Percentiles rank a stretch among this genome's conserved stretches.
Conservation (phyloP, 2,113 vertebrate species). For the Catagonus wagneri region DNA sequence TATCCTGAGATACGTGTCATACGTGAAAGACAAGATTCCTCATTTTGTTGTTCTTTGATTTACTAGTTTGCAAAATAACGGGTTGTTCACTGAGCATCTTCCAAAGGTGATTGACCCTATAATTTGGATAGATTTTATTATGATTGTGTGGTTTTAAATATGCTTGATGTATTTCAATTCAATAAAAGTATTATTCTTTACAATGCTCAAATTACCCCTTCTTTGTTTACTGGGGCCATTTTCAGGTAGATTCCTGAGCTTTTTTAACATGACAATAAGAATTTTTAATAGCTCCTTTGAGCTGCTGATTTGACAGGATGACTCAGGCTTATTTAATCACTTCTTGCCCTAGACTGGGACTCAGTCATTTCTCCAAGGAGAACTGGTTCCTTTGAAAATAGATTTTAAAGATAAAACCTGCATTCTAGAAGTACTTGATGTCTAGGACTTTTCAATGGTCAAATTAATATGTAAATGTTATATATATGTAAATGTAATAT, state of each 20-base stretch:
- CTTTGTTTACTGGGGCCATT: neutral
- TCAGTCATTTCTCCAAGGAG: neutral
- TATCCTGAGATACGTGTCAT: neutral
- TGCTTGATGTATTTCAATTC: neutral
- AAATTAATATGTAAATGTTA: neutral
- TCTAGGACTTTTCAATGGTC: neutral
- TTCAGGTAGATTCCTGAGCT: neutral
- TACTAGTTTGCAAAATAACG: neutral
- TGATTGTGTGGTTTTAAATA: neutral
- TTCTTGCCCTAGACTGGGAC: neutral
- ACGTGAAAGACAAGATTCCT: neutral
- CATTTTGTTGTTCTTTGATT: neutral
- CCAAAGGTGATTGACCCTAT: neutral
- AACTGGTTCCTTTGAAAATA: neutral
- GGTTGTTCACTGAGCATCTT: neutral
- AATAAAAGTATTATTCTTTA: neutral
- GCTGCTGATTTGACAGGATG: neutral
- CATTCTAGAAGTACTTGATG: neutral
- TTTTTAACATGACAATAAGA: neutral
- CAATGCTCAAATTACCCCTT: neutral
- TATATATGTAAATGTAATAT: neutral
- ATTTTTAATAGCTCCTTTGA: neutral
- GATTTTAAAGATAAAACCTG: conserved; percentile 22
- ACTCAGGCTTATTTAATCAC: neutral
- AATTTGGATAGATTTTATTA: neutral